These are phyloP conservation scores for Nymphalis c-album DNA, from an alignment of 2,888 invertebrate genomes.

Conservation along the genomic window DNA sequence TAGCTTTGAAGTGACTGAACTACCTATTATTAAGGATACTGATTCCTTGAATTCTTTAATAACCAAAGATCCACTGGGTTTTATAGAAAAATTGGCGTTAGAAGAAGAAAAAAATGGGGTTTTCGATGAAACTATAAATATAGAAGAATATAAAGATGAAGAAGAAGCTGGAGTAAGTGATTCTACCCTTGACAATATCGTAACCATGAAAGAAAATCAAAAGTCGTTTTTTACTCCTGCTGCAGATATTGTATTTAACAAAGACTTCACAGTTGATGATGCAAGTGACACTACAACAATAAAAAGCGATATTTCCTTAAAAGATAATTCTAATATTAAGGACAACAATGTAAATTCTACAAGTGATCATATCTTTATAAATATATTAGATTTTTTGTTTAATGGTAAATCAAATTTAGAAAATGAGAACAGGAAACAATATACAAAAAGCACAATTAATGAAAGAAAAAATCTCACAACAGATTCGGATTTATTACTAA, in stretches of 20 bases:
- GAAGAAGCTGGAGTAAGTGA: background rate
- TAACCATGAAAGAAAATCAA: background rate
- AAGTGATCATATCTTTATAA: slow-evolving; percentile 7
- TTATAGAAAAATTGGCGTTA: background rate
- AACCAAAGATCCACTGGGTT: slow-evolving; percentile 15
- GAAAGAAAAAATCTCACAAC: background rate
- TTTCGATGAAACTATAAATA: background rate
- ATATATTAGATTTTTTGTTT: slow-evolving; percentile 7
- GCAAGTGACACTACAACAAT: background rate
- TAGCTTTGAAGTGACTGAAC: background rate
- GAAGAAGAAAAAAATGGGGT: background rate
- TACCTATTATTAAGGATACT: background rate
- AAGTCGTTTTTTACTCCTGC: background rate
- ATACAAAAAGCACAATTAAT: background rate
- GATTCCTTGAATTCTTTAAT: background rate
- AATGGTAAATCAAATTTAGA: background rate
- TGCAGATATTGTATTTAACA: background rate
- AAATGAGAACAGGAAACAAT: background rate
- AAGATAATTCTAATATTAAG: background rate
- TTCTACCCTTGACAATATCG: background rate
- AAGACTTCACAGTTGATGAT: background rate
- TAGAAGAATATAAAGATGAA: background rate
- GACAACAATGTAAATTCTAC: background rate
- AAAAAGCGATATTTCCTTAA: background rate
- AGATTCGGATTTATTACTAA: background rate